Evolutionary conservation across 2,113 vertebrate genomes (phyloP).

Genomic region (Elaphurus davidianus): DNA sequence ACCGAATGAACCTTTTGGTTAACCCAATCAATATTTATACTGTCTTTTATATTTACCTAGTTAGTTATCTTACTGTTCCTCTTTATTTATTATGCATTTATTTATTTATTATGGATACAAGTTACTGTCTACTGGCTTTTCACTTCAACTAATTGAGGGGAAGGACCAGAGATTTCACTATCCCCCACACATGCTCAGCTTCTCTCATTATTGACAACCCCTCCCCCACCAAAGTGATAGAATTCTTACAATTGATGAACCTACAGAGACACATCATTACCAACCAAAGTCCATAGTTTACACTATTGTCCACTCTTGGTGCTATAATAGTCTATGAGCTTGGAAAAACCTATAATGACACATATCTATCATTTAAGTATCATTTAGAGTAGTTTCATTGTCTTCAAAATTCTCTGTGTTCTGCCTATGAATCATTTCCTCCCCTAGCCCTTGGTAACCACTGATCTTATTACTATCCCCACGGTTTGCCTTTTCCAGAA

Average conservation of each 20-base stretch:
- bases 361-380: neutral
- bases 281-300: neutral
- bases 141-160: neutral
- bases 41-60: neutral
- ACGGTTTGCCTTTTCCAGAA: neutral
- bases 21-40: neutral
- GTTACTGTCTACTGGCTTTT: neutral
- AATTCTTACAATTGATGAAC: neutral
- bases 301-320: neutral
- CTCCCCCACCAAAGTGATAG: neutral
- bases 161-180: neutral
- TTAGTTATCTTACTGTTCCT: neutral
- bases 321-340: neutral
- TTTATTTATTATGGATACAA: neutral
- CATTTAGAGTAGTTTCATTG: neutral
- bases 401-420: neutral
- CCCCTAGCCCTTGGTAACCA: neutral
- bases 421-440: neutral
- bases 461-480: neutral
- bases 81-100: neutral
- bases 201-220: neutral
- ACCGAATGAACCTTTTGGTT: neutral
- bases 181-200: too few relatives aligned
- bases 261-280: neutral
- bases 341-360: neutral